Evolutionary conservation across 2,888 invertebrate species (phyloP), one percentile per base, ranked within the genome.

Genomic region (Pristionchus exspectatus): DNA sequence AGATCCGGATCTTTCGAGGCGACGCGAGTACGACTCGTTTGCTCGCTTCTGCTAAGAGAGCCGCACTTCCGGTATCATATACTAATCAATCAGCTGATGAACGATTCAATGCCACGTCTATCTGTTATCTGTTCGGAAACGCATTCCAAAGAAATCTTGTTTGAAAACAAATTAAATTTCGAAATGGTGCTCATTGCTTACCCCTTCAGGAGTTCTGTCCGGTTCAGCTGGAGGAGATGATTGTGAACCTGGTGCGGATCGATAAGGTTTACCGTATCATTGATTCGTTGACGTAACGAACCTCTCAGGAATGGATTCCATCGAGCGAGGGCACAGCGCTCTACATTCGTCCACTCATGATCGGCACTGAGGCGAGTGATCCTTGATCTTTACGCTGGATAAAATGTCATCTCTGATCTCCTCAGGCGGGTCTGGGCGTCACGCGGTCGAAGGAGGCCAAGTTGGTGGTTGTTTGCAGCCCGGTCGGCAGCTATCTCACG

Each of bases 281-380:
- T 59, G 18, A 59, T 18, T 14, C 4, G 3, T 21, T 21, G 59
- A 59, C 14, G 2, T 63, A n/a, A 4, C n/a, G 63, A n/a, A 50
- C 50, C n/a, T 14, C 0, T 95, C 97, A 97, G 94, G 98, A 98
- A 96, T 99, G 98, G 98, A 98, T 99, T 16, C 99, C 99, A 7
- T 97, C 97, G 95, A 97, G 97, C 21, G 91, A 93, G 94, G 96
- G 97, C 63, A 97, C 97, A 93, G 98, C 98, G 94, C 96, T 99
- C 59, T 99, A 99, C 95, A 97, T 99, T 92, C 96, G 99, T 94
- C 99, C 99, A 38, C 98, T 98, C 18, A 96, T 98, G 89, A 98
- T 99, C 94, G 98, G 97, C 90, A 98, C 97, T 90, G 98, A 99
- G 96, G 98, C 98, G 96, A 97, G 97, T 92, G 3, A 87, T n/a